Base-by-base conservation (phyloP, 1,140 invertebrate species). In the Leucophenga varia region DNA sequence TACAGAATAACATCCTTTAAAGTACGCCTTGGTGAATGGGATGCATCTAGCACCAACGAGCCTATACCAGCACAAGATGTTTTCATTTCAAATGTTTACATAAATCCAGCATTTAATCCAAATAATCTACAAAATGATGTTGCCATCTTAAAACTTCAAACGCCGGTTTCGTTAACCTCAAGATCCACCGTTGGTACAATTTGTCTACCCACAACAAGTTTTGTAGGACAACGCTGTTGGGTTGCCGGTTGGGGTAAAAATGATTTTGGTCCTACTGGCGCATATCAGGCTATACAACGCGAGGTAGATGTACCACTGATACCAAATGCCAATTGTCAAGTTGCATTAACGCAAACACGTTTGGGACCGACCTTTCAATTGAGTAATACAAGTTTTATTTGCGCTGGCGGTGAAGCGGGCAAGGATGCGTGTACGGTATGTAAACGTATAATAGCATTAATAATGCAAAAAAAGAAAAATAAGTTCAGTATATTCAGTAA, bases 221-320 rank as follows among this genome's bases (percentile, higher is more conserved):
- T 84, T 52, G 79, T 80, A 18, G 82, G 81, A 20, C 78, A 80
- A 63, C 82, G 80, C 54, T 91, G 89, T 60, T 84, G 79, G 79
- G 87, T 90, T 1, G 80, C 87, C 1, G 89, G 89, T n/a, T 91
- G 89, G 87, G 89, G 89, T 18, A 89, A 89, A 58, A 80, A 89
- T 60, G 82, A 84, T 53, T 91, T 90, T 55, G 86, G 85, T 10
- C 46, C 76, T 2, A 76, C 57, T 20, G 85, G 85, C 0, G 78
- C 76, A 28, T 87, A 85, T 59, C 86, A 87, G 64, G 80, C 80
- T 38, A 82, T 86, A 18, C 59, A 86, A 54, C 84, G 84, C 54
- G 77, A 86, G 61, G 84, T 90, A 0, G 87, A 89, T 42, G 81
- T 91, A 0, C 84, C 86, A 0, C 78, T 91, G 28, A 61, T 88